Conservation (phyloP, 2,113 vertebrate genomes). For the Natator depressus region DNA sequence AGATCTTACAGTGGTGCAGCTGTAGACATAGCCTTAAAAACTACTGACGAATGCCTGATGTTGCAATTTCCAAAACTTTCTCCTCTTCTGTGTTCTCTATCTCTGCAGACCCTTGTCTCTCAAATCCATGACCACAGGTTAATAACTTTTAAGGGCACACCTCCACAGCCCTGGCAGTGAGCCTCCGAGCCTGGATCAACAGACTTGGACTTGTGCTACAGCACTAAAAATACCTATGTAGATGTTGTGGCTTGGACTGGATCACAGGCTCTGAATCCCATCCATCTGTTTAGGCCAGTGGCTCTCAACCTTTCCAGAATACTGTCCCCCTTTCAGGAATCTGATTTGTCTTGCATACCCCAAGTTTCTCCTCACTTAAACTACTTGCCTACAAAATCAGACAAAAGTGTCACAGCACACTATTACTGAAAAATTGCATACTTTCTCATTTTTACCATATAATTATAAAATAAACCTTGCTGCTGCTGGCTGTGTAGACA, state of each 20-base stretch:
- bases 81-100: not conserved
- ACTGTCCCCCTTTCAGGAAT: too few species aligned
- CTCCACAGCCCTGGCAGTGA: not conserved
- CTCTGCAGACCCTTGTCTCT: not conserved
- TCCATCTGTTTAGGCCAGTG: too few species aligned
- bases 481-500: not conserved
- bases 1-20: too few species aligned
- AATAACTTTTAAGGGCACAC: not conserved
- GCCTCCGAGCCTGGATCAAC: not conserved
- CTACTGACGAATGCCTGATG: not conserved
- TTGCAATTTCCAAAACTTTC: accelerated
- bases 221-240: not conserved
- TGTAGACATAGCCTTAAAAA: too few species aligned
- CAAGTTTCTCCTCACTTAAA: too few species aligned
- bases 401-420: too few species aligned
- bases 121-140: not conserved
- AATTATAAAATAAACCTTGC: not conserved
- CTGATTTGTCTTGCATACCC: too few species aligned
- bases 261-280: not conserved
- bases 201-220: not conserved
- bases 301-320: too few species aligned
- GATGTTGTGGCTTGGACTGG: not conserved
- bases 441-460: too few species aligned
- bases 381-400: too few species aligned
- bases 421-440: too few species aligned